Conservation (phyloP, 2,113 vertebrate genomes). For the Maylandia zebra region DNA sequence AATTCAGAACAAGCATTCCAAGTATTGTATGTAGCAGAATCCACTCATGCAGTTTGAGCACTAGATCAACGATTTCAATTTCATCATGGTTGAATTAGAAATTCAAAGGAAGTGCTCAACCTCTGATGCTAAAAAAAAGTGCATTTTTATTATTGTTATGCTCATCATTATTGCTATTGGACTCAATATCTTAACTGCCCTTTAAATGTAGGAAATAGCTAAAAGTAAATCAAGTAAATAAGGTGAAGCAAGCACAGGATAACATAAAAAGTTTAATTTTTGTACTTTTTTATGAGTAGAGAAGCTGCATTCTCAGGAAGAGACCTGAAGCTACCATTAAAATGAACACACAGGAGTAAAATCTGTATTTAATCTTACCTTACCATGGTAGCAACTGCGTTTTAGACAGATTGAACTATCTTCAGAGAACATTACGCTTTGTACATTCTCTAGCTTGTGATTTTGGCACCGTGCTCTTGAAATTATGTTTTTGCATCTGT, state of each 20-base stretch:
- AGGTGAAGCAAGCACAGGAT: background rate
- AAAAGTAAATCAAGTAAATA: background rate
- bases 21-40: background rate
- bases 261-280: background rate
- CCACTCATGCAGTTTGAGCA: background rate
- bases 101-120: background rate
- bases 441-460: background rate
- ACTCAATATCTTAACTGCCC: background rate
- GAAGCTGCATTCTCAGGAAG: background rate
- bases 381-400: background rate
- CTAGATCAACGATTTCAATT: background rate
- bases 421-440: background rate
- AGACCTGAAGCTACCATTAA: background rate
- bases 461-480: background rate
- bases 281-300: background rate
- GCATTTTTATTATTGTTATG: accelerated
- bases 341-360: background rate
- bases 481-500: background rate
- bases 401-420: background rate
- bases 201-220: background rate
- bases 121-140: background rate
- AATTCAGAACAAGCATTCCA: background rate
- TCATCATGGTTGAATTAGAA: background rate
- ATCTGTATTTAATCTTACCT: background rate
- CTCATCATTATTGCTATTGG: background rate